These are phyloP conservation scores for Dasypolia templi DNA, from an alignment of 2,888 invertebrate genomes.

Conservation along the genomic window DNA sequence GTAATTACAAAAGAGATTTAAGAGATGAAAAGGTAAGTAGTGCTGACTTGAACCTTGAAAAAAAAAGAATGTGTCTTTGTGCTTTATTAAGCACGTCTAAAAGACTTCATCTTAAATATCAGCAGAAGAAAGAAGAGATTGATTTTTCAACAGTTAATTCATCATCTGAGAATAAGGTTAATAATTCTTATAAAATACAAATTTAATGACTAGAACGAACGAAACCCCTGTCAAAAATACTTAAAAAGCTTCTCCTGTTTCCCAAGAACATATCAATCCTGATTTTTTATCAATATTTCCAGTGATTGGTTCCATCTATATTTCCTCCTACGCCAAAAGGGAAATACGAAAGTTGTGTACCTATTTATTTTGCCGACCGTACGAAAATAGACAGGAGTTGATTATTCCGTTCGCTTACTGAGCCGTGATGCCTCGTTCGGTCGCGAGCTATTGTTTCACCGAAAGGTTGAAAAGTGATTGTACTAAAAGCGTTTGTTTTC, in stretches of 20 bases:
- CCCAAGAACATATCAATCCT: conserved; percentile 4
- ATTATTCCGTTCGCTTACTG: conserved; percentile 60
- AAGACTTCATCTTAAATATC: too few relatives aligned
- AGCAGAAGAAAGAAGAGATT: too few relatives aligned
- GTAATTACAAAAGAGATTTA: not conserved
- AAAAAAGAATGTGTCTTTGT: not conserved
- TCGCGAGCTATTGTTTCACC: conserved; percentile 57
- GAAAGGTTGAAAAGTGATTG: conserved; percentile 61
- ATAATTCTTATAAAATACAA: not conserved
- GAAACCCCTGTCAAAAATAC: conserved; percentile 1
- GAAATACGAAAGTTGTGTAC: conserved; percentile 41
- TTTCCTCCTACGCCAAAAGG: conserved; percentile 14
- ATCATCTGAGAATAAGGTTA: not conserved
- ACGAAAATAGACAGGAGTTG: conserved; percentile 57
- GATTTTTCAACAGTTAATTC: not conserved
- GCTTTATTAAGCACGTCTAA: not conserved
- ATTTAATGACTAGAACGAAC: not conserved
- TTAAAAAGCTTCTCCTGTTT: conserved; percentile 1
- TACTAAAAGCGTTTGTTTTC: conserved; percentile 61
- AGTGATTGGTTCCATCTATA: conserved; percentile 36
- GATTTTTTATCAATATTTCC: conserved; percentile 28
- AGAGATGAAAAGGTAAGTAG: too few relatives aligned
- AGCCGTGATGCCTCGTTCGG: conserved; percentile 51
- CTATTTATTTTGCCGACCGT: conserved; percentile 38
- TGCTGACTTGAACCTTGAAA: not conserved